A percentile compares a stretch with the other conserved stretches of the same genome.
Evolutionary conservation across 1,140 invertebrate genomes (phyloP).

Genomic region (Luehdorfia chinensis): DNA sequence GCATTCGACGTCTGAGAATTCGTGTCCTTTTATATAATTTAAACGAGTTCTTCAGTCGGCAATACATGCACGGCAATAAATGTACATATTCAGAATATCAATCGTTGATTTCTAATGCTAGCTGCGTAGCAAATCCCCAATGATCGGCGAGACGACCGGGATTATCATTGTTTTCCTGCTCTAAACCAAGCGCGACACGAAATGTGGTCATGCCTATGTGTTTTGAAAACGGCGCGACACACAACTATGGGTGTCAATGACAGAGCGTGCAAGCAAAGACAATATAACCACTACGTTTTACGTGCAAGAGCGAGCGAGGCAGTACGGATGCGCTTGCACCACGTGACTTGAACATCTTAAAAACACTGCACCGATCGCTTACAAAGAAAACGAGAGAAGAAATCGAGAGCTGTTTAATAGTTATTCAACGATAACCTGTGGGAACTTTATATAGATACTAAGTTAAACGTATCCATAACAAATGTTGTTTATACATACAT

Average conservation of each 20-base stretch:
- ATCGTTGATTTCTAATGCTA: slow-evolving; percentile 43
- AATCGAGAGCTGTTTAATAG: no score
- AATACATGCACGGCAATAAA: slow-evolving; percentile 24
- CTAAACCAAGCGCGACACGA: slow-evolving; percentile 2
- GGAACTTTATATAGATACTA: no score
- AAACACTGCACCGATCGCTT: slow-evolving; percentile 22
- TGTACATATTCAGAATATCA: slow-evolving; percentile 35
- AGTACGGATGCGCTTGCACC: slow-evolving; percentile 23
- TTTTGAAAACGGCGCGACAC: slow-evolving; percentile 17
- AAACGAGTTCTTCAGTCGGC: slow-evolving; percentile 23
- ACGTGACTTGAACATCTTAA: slow-evolving; percentile 27
- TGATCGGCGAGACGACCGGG: slow-evolving; percentile 33
- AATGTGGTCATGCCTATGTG: slow-evolving; percentile 12
- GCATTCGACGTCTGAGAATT: slow-evolving; percentile 7
- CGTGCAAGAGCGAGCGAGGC: slow-evolving; percentile 7
- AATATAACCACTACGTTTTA: no score
- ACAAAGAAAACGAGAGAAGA: slow-evolving; percentile 3
- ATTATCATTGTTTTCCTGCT: slow-evolving; percentile 33
- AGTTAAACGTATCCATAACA: no score
- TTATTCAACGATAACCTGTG: slow-evolving; percentile 10
- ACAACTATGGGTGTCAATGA: slow-evolving; percentile 19
- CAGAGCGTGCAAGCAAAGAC: neutral
- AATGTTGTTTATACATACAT: no score
- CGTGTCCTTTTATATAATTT: slow-evolving; percentile 23
- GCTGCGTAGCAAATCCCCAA: slow-evolving; percentile 40